Percentiles rank a stretch among this genome's conserved stretches.
Evolutionary conservation across 92 coral and sea anemone species (phyloP).

Genomic region (Metridium senile): DNA sequence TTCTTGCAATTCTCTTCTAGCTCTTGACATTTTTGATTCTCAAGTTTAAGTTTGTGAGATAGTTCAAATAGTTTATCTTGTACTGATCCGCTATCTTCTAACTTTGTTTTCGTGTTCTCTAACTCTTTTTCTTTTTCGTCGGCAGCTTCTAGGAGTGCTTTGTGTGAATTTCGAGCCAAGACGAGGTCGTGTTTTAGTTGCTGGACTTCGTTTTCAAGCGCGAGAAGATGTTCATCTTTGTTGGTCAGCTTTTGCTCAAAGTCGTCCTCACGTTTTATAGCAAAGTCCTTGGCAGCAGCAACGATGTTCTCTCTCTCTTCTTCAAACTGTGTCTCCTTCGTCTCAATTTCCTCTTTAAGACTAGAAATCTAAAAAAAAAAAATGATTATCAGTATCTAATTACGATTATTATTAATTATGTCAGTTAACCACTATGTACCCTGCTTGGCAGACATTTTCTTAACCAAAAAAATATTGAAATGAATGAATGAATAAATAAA

Average conservation of each 20-base stretch:
- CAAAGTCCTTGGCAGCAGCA: slow-evolving; percentile 79
- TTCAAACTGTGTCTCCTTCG: slow-evolving; percentile 59
- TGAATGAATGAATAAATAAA: too few species aligned
- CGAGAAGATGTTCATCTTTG: slow-evolving; percentile 65
- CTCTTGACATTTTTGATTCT: slow-evolving; percentile 40
- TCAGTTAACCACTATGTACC: too few species aligned
- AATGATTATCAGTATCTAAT: too few species aligned
- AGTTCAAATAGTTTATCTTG: slow-evolving; percentile 33
- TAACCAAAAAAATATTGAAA: too few species aligned
- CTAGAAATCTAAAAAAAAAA: slow-evolving; percentile 46
- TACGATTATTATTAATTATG: too few species aligned
- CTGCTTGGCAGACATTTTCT: too few species aligned
- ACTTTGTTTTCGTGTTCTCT: slow-evolving; percentile 6
- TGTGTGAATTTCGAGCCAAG: slow-evolving; percentile 26
- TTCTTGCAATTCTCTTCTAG: slow-evolving; percentile 43
- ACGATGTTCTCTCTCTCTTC: slow-evolving; percentile 69
- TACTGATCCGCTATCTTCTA: slow-evolving; percentile 12
- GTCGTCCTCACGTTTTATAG: slow-evolving; percentile 66
- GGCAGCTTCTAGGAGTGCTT: slow-evolving; percentile 30
- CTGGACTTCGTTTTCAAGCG: slow-evolving; percentile 34
- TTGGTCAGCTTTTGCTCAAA: slow-evolving; percentile 49
- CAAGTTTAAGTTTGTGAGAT: slow-evolving; percentile 34
- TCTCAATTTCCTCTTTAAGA: slow-evolving; percentile 51
- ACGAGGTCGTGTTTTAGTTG: slow-evolving; percentile 34
- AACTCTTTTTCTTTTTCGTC: slow-evolving; percentile 41